Percentiles rank a stretch among this genome's conserved stretches.
phyloP scores from a whole-genome alignment of 2,113 vertebrate species.

The Odobenus rosmarus region DNA sequence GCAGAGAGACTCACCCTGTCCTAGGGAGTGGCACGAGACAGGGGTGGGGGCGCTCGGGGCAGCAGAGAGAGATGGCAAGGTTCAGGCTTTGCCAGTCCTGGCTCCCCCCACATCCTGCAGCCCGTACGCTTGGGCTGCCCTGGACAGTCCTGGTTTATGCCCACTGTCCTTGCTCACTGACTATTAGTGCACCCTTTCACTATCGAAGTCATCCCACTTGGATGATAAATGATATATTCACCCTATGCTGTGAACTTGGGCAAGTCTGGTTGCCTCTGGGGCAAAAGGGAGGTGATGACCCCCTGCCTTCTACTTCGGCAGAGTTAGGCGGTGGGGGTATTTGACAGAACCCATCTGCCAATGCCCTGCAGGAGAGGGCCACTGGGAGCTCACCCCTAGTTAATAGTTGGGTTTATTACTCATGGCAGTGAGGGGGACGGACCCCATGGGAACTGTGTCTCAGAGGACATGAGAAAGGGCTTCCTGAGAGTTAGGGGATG shows the following conservation, averaged over 20 bases:
- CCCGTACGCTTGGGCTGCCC: accelerated
- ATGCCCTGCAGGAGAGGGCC: background rate
- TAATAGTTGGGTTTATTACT: background rate
- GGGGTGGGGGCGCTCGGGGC: background rate
- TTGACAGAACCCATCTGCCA: background rate
- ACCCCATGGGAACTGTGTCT: accelerated
- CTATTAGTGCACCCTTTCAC: accelerated
- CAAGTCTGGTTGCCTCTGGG: background rate
- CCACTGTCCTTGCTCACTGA: background rate
- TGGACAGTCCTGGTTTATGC: accelerated
- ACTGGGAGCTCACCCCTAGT: background rate
- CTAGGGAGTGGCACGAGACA: accelerated
- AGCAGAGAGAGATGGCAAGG: background rate
- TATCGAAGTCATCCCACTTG: background rate
- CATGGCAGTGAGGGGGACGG: accelerated
- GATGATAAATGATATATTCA: background rate
- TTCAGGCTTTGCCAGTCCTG: accelerated
- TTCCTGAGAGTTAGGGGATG: background rate
- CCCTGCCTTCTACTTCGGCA: background rate
- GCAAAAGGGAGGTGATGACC: background rate
- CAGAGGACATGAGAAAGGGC: background rate
- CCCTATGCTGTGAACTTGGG: background rate
- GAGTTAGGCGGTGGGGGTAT: too few species aligned
- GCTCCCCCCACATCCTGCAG: accelerated
- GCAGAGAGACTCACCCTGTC: too few species aligned